phyloP scores from a whole-genome alignment of 2,888 invertebrate genomes.

The Lumbricus terrestris region DNA sequence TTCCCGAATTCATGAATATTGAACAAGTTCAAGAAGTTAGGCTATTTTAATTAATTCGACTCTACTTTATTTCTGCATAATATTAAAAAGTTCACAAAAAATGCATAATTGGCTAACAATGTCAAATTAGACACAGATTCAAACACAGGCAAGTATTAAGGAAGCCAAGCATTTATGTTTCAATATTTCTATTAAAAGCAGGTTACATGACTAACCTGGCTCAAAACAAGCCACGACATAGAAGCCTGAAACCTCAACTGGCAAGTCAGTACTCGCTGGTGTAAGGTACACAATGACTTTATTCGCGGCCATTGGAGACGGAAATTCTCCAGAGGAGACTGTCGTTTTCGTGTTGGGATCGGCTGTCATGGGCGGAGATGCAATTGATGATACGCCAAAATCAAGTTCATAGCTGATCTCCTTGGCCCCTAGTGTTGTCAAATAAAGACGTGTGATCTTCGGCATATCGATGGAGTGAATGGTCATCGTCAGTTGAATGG shows the following conservation, averaged over 20 bases:
- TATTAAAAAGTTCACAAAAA: no score
- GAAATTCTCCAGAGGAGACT: not conserved
- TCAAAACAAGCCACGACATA: not conserved
- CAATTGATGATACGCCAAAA: not conserved
- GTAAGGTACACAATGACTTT: not conserved
- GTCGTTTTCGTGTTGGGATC: not conserved
- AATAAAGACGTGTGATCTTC: not conserved
- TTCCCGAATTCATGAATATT: not conserved
- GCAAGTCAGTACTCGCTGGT: not conserved
- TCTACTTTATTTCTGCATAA: no score
- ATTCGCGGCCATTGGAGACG: not conserved
- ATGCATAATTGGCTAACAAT: no score
- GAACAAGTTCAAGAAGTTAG: no score
- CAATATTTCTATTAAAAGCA: no score
- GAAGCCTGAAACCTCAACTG: not conserved
- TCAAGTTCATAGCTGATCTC: not conserved
- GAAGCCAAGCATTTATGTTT: no score
- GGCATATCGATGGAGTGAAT: not conserved
- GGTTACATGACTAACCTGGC: not conserved
- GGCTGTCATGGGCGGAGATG: not conserved
- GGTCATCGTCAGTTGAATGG: not conserved
- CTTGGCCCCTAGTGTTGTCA: not conserved
- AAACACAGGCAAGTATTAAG: no score
- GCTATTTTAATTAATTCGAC: no score
- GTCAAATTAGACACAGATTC: no score